Base-by-base conservation (phyloP, 2,797 vertebrate genomes). In the Rhinichthys osculus region DNA sequence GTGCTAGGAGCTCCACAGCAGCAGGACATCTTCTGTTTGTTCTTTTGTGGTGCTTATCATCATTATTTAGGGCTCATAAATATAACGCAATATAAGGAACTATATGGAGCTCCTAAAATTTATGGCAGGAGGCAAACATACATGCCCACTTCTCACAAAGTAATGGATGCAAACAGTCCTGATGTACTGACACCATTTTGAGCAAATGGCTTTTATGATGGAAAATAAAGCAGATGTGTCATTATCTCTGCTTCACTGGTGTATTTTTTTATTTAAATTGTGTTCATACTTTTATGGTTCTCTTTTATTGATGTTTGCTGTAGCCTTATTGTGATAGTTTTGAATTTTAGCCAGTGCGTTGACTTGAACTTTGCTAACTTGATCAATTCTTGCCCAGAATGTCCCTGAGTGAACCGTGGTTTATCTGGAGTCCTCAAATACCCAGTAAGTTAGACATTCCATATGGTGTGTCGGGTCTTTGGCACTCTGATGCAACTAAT, bases 171-270 rank as follows among this genome's bases (percentile, higher is more conserved):
- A 52, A 87, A 81, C 57, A 70, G 80, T 40, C 50, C 35, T 40
- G 42, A 71, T 59, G 78, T 86, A 79, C 78, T 35, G 70, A 80
- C 84, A 89, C 67, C 50, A 35, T 82, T 86, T 44, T 59, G 30
- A 50, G 69, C 30, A 10, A 79, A 86, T 83, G 42, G 33, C 80
- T 64, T 80, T 72, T 66, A 78, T 81, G 89, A 81, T 80, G 89
- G 89, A 88, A 85, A 83, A 77, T 81, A 50, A 84, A 88, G 86
- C 85, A 86, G 78, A 83, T 78, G 72, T 86, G 74, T 84, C 84
- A 86, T 87, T 89, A 79, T 81, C 54, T 62, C 50, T 52, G 47
- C 81, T 40, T 71, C 71, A 72, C 30, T 54, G 64, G 52, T 11
- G 11, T 38, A 50, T 76, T 69, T 82, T 86, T 76, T 67, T 50